These are phyloP conservation scores for Larimichthys crocea DNA, from an alignment of 2,113 vertebrate genomes.

Conservation along the genomic window DNA sequence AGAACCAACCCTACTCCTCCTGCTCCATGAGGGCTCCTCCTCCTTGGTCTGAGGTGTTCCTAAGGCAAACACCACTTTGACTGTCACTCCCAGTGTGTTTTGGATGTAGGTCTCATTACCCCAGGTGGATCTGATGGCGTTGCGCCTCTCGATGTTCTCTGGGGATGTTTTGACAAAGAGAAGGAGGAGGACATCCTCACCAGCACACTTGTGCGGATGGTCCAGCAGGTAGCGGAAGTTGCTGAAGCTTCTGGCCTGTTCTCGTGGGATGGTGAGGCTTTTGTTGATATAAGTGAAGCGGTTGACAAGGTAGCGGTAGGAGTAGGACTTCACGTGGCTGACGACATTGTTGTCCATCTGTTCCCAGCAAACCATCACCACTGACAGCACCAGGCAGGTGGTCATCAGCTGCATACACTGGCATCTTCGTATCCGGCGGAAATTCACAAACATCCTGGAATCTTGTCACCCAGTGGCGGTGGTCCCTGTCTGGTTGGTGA, in stretches of 20 bases:
- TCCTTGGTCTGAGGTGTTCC: conserved; percentile 71
- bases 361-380: conserved; percentile 90
- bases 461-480: conserved; percentile 28
- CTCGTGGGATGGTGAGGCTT: conserved; percentile 86
- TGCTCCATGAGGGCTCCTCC: conserved; percentile 39
- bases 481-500: conserved; percentile 49
- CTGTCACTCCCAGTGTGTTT: conserved; percentile 85
- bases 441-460: conserved; percentile 87
- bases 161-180: conserved; percentile 93
- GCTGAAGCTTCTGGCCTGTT: conserved; percentile 76
- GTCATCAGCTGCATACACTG: conserved; percentile 87
- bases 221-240: conserved; percentile 90
- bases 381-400: conserved; percentile 88
- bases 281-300: conserved; percentile 89
- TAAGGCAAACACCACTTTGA: conserved; percentile 92
- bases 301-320: conserved; percentile 91
- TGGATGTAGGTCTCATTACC: conserved; percentile 89
- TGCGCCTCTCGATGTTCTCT: conserved; percentile 86
- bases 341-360: conserved; percentile 84
- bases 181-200: conserved; percentile 89
- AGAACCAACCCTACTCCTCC: neutral
- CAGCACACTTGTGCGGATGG: conserved; percentile 87
- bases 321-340: conserved; percentile 91
- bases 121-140: conserved; percentile 92
- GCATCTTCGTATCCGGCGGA: conserved; percentile 87